phyloP scores from a whole-genome alignment of 2,797 vertebrate genomes.

The Scolopax bukidnonensis region DNA sequence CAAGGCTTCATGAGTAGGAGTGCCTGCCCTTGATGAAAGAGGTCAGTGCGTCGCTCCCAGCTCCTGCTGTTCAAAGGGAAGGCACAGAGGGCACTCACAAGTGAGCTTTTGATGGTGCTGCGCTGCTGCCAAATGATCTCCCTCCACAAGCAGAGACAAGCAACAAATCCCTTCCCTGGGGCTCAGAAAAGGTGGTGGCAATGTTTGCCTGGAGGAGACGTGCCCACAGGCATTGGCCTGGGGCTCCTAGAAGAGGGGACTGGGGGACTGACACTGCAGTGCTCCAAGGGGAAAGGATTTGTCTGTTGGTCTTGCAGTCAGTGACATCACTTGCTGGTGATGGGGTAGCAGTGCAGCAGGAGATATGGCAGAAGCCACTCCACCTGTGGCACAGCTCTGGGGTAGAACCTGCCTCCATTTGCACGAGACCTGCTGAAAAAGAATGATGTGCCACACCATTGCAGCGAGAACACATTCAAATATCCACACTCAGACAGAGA shows the following conservation, averaged over 20 bases:
- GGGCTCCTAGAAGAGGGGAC: background rate
- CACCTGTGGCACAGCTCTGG: rapidly evolving
- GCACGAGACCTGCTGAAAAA: background rate
- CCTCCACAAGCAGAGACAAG: background rate
- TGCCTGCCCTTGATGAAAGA: background rate
- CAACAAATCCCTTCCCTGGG: background rate
- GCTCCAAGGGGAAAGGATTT: background rate
- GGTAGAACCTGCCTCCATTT: background rate
- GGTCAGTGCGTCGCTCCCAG: background rate
- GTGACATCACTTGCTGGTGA: no score
- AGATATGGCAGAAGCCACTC: background rate
- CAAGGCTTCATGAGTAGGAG: rapidly evolving
- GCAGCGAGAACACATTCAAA: background rate
- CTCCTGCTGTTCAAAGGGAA: background rate
- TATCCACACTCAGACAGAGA: background rate
- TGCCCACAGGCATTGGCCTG: background rate
- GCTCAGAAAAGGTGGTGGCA: background rate
- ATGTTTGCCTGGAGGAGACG: background rate
- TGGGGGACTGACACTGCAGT: background rate
- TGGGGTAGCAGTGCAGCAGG: background rate
- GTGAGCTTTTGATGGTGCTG: background rate
- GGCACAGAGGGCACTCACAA: background rate
- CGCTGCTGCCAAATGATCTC: background rate
- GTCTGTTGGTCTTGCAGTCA: background rate
- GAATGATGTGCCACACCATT: no score